A percentile compares a stretch with the other conserved stretches of the same genome.
phyloP scores from a whole-genome alignment of 1,140 invertebrate species.

The Apis laboriosa region DNA sequence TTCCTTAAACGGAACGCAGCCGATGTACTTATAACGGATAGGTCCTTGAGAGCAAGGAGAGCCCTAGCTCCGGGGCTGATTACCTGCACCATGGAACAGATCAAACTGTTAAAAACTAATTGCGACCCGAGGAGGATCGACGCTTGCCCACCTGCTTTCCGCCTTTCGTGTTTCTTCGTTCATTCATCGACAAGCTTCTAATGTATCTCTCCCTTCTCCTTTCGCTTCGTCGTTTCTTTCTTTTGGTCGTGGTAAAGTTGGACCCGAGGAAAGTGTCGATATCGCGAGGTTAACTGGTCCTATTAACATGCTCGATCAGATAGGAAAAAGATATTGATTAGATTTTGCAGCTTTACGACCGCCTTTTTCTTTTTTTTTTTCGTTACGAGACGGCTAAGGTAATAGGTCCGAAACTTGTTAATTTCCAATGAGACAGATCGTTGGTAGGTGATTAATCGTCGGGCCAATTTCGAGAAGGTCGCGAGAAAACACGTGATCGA shows the following conservation, averaged over 20 bases:
- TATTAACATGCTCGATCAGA: slow-evolving; percentile 54
- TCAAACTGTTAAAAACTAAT: slow-evolving; percentile 64
- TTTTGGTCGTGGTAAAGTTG: background rate
- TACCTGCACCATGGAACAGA: slow-evolving; percentile 58
- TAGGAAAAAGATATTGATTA: slow-evolving; percentile 55
- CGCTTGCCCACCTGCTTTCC: background rate
- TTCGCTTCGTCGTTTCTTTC: slow-evolving; percentile 23
- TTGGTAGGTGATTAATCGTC: slow-evolving; percentile 16
- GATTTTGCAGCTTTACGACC: slow-evolving; percentile 14
- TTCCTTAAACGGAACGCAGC: slow-evolving; percentile 60
- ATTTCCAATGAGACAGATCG: slow-evolving; percentile 6
- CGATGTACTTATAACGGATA: slow-evolving; percentile 42
- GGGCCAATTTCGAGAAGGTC: background rate
- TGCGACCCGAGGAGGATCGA: slow-evolving; percentile 47
- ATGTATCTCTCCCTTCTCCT: background rate
- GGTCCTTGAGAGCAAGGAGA: slow-evolving; percentile 53
- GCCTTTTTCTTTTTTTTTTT: background rate
- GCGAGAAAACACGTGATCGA: background rate
- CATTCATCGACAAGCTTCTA: slow-evolving; percentile 7
- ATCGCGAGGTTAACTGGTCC: slow-evolving; percentile 29
- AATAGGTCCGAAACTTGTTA: slow-evolving; percentile 2
- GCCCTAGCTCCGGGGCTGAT: slow-evolving; percentile 61
- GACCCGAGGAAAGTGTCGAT: slow-evolving; percentile 36
- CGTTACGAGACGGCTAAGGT: background rate
- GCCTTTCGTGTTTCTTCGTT: slow-evolving; percentile 36